Percentiles rank a stretch among this genome's conserved stretches.
Evolutionary conservation across 2,888 invertebrate genomes (phyloP).

Genomic region (Yponomeuta evonymella): DNA sequence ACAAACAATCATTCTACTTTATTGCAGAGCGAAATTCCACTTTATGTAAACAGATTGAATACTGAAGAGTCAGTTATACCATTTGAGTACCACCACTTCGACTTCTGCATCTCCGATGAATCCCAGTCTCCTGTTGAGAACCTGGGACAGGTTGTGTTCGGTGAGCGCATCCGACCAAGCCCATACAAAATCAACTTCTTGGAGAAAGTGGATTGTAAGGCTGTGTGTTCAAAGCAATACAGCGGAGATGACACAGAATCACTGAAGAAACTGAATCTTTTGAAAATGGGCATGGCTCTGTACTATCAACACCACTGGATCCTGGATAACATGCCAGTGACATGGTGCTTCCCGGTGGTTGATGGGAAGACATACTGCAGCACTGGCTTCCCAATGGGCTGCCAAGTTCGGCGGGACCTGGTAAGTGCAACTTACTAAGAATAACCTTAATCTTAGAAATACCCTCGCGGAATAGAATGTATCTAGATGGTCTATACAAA

Average conservation of each 20-base stretch:
- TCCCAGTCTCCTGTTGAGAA: conserved; percentile 95
- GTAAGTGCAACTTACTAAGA: conserved; percentile 36
- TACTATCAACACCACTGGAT: conserved; percentile 99
- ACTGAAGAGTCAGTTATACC: conserved; percentile 99
- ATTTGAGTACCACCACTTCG: conserved; percentile 98
- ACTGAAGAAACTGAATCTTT: conserved; percentile 83
- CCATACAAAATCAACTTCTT: conserved; percentile 92
- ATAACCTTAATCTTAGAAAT: too few relatives aligned
- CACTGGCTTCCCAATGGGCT: conserved; percentile 98
- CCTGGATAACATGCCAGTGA: conserved; percentile 99
- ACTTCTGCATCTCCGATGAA: conserved; percentile 90
- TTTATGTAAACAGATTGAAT: conserved; percentile 97
- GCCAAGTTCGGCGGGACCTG: conserved; percentile 81
- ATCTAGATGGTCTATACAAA: too few relatives aligned
- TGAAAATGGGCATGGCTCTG: conserved; percentile 93
- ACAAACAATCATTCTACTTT: not conserved
- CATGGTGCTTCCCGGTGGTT: conserved; percentile 93
- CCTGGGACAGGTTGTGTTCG: conserved; percentile 98
- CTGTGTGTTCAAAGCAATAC: conserved; percentile 82
- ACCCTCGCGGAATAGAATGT: too few relatives aligned
- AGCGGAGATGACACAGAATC: conserved; percentile 78
- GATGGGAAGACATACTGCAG: conserved; percentile 89
- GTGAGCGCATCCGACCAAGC: conserved; percentile 97
- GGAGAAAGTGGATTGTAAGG: conserved; percentile 79
- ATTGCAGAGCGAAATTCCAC: conserved; percentile 89